Evolutionary conservation across 2,113 vertebrate species (phyloP), one percentile per base, ranked within the genome.

Genomic region (Sinosuthora webbiana): DNA sequence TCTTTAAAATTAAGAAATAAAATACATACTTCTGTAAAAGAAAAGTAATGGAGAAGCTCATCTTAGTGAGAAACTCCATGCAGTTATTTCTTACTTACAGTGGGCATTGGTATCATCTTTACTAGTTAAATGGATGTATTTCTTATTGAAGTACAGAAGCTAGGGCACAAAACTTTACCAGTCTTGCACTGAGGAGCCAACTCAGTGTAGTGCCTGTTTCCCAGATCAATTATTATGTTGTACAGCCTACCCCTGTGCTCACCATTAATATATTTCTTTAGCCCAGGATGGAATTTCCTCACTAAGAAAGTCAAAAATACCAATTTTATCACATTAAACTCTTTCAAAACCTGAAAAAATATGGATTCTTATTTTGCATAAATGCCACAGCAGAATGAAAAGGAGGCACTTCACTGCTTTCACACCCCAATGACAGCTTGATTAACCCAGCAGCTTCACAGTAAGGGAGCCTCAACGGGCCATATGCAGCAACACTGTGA

Each of bases 381-480:
- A 91, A 83, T 81, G 68, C 59, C 67, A 45, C 64, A 81, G 49
- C 55, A 62, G 59, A 87, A 68, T 55, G 45, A 83, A 80, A 75
- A 91, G 69, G n/a, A 88, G 79, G 79, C 68, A 88, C 44, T 87
- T 88, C 20, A 28, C 45, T 70, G 41, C 70, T 87, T 93, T 80
- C 91, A 94, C 82, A 73, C 52, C 67, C 79, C 93, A 60, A 97
- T 47, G 42, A 81, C 62, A 68, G 37, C 60, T 47, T 88, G 89
- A 96, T 97, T 95, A 96, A 97, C 91, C 93, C 70, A 76, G 82
- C 52, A 83, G 47, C 63, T 76, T 76, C 76, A 59, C 21, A 16
- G 71, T 28, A 31, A 60, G 37, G 80, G 69, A 94, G 84, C 64
- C 69, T 73, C 45, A 1, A 55, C 4, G 11, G 83, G 87, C 94